A percentile compares a stretch with the other conserved stretches of the same genome.
Conservation (phyloP, 1,140 invertebrate genomes). For the Agraylea sexmaculata region DNA sequence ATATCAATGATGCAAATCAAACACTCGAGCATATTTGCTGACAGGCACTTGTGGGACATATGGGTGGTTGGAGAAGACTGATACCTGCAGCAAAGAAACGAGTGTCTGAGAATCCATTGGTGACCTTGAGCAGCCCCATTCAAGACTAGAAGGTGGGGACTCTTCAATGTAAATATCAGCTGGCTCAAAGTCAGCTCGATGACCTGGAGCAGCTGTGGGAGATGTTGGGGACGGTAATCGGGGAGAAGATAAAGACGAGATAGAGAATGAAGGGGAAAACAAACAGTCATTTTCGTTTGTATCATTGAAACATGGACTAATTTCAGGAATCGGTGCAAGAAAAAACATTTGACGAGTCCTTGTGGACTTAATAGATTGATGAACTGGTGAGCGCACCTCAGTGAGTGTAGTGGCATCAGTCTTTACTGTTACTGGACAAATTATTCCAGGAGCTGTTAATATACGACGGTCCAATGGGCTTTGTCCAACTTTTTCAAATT, state of each 20-base stretch:
- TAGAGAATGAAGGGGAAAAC: conserved; percentile 23
- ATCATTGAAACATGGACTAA: neutral
- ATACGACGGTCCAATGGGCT: conserved; percentile 40
- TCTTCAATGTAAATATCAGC: conserved; percentile 81
- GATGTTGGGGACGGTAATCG: conserved; percentile 25
- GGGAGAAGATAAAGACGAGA: conserved; percentile 23
- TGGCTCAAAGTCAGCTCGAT: conserved; percentile 53
- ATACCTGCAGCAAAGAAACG: conserved; percentile 50
- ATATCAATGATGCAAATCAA: too few species aligned
- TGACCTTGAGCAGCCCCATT: conserved; percentile 39
- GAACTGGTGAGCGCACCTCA: conserved; percentile 28
- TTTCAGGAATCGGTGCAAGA: conserved; percentile 4
- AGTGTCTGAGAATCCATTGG: conserved; percentile 39
- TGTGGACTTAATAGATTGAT: too few species aligned
- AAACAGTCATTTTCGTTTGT: conserved; percentile 18
- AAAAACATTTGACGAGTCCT: too few species aligned
- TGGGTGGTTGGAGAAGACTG: conserved; percentile 16
- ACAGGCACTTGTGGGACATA: conserved; percentile 12
- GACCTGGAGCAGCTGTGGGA: conserved; percentile 25
- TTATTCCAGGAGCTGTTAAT: neutral
- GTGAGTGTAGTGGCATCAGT: conserved; percentile 29
- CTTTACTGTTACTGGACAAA: neutral
- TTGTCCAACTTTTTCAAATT: conserved; percentile 67
- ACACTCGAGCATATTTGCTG: too few species aligned
- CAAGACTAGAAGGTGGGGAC: conserved; percentile 59